Conservation (phyloP, 2,797 vertebrate species). For the Chelidonichthys spinosus region DNA sequence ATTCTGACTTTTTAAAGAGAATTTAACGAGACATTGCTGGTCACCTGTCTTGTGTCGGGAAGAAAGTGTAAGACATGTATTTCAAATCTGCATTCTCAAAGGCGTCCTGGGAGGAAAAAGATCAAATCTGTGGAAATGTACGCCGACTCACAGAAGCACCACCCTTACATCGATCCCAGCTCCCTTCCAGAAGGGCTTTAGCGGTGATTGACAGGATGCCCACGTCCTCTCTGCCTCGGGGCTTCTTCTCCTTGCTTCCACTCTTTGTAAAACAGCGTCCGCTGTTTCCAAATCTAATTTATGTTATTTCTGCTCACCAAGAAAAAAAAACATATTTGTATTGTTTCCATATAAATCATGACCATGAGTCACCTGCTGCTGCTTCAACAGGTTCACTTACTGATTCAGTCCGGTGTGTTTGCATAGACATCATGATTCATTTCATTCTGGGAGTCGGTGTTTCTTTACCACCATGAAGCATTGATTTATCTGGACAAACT, state of each 20-base stretch:
- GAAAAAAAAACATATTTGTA: neutral
- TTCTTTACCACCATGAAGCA: constrained; percentile 11
- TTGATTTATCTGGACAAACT: neutral
- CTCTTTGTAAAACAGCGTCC: neutral
- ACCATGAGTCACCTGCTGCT: neutral
- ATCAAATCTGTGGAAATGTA: too few relatives aligned
- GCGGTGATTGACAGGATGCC: neutral
- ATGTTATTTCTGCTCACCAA: neutral
- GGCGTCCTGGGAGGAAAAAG: neutral
- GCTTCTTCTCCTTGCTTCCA: constrained; percentile 4
- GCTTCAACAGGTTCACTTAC: neutral
- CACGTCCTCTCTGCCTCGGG: neutral
- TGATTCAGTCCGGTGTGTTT: neutral
- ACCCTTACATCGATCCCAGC: neutral
- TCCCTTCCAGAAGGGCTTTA: neutral
- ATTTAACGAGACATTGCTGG: too few relatives aligned
- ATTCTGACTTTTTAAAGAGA: too few relatives aligned
- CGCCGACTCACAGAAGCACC: neutral
- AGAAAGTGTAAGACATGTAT: too few relatives aligned
- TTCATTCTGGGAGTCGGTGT: constrained; percentile 16
- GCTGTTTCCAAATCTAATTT: neutral
- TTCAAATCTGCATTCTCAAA: neutral
- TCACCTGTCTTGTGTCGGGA: too few relatives aligned
- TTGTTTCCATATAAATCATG: neutral
- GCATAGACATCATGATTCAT: neutral